A percentile compares a stretch with the other conserved stretches of the same genome.
Conservation (phyloP, 2,888 invertebrate genomes). For the Kuschelorhynchus macadamiae region DNA sequence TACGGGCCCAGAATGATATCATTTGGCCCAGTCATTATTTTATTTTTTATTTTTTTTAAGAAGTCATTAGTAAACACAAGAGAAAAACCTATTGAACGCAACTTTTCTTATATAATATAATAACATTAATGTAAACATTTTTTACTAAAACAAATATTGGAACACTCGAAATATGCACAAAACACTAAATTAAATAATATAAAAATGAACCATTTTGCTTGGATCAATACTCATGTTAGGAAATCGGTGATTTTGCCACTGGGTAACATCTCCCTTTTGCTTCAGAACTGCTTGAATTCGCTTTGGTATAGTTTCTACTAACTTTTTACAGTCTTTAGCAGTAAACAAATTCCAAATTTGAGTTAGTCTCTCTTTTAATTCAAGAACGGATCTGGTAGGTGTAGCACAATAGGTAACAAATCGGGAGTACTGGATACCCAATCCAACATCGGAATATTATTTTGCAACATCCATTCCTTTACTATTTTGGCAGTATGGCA, state of each 20-base stretch:
- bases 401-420: neutral
- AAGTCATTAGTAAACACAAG: no score
- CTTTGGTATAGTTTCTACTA: slow-evolving; percentile 4
- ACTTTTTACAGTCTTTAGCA: neutral
- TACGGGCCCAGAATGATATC: no score
- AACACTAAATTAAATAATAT: slow-evolving; percentile 9
- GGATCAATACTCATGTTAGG: slow-evolving; percentile 2
- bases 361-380: slow-evolving; percentile 14
- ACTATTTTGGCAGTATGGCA: slow-evolving; percentile 10
- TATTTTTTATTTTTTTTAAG: no score
- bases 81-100: no score
- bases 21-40: no score
- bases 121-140: no score
- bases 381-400: neutral
- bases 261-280: slow-evolving; percentile 8
- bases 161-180: neutral
- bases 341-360: slow-evolving; percentile 8
- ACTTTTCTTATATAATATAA: no score
- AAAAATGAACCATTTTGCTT: slow-evolving; percentile 2
- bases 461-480: slow-evolving; percentile 13
- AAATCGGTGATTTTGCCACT: slow-evolving; percentile 2
- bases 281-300: slow-evolving; percentile 13
- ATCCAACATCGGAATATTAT: slow-evolving; percentile 15
- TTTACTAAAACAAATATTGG: no score
- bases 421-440: slow-evolving; percentile 1